Conservation (phyloP, 2,888 invertebrate genomes). For the Netelia melanura region DNA sequence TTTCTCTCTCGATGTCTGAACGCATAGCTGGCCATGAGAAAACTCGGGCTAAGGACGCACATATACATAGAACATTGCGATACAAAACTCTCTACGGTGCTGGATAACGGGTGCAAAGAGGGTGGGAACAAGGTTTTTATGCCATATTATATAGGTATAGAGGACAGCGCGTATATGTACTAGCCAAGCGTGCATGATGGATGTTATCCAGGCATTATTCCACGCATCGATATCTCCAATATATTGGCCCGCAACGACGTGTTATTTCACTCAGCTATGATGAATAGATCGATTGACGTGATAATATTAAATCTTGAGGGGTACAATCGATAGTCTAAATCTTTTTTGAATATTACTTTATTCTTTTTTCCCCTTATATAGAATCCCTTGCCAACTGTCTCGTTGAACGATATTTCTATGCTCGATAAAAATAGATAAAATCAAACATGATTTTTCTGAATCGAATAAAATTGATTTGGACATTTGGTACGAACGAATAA, state of each 20-base stretch:
- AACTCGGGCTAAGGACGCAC: constrained; percentile 5
- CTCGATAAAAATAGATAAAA: not conserved
- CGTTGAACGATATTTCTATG: not conserved
- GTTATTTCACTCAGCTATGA: constrained; percentile 44
- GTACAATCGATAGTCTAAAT: constrained; percentile 16
- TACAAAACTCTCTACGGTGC: not conserved
- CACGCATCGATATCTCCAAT: constrained; percentile 71
- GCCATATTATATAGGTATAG: constrained; percentile 39
- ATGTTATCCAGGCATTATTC: constrained; percentile 74
- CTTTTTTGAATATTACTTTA: not conserved
- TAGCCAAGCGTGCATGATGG: constrained; percentile 74
- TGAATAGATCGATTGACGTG: constrained; percentile 45
- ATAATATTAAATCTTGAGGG: constrained; percentile 47
- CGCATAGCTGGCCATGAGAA: not conserved
- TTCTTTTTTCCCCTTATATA: constrained; percentile 1
- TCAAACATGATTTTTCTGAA: too few species aligned
- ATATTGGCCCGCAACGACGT: constrained; percentile 57
- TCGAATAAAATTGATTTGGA: not conserved
- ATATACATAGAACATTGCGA: constrained; percentile 12
- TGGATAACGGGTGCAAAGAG: constrained; percentile 15
- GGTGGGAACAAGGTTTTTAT: constrained; percentile 23
- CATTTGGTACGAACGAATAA: not conserved
- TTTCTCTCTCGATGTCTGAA: not conserved
- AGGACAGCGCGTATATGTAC: constrained; percentile 56
- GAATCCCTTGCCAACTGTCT: not conserved